A percentile compares a stretch with the other conserved stretches of the same genome.
Conservation (phyloP, 1,140 invertebrate species). For the Pectinophora gossypiella region DNA sequence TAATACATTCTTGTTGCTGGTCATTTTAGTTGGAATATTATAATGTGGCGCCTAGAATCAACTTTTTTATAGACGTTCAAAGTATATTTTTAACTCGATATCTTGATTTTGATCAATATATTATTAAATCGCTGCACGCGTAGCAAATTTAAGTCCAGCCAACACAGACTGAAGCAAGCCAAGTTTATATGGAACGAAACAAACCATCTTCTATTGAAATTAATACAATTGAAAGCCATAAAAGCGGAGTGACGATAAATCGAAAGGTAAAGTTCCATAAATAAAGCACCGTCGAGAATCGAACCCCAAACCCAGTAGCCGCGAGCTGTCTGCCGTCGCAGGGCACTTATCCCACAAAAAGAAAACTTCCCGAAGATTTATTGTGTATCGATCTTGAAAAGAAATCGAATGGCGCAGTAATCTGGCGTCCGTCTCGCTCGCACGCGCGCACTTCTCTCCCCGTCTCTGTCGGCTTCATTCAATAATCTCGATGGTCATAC, state of each 20-base stretch:
- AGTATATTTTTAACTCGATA: too few species aligned
- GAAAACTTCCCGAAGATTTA: conserved; percentile 55
- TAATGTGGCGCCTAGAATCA: too few species aligned
- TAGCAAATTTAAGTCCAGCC: not conserved
- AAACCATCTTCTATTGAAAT: not conserved
- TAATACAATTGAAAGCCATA: conserved; percentile 12
- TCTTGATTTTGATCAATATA: too few species aligned
- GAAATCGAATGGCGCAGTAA: conserved; percentile 48
- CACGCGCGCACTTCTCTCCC: not conserved
- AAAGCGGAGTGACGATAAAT: conserved; percentile 46
- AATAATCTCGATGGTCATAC: conserved; percentile 35
- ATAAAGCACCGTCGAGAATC: conserved; percentile 40
- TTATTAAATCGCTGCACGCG: too few species aligned
- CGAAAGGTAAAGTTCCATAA: conserved; percentile 24
- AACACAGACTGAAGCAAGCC: not conserved
- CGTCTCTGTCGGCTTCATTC: conserved; percentile 48
- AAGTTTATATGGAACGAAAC: not conserved
- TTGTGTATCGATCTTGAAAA: conserved; percentile 62
- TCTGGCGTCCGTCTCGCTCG: conserved; percentile 27
- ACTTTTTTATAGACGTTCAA: too few species aligned
- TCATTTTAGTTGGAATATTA: too few species aligned
- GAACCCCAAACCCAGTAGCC: conserved; percentile 58
- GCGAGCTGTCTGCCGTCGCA: conserved; percentile 43
- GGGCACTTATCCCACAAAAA: conserved; percentile 48
- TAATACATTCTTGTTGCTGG: too few species aligned